Conservation (phyloP, 1,140 invertebrate genomes). For the Hormaphis cornu region DNA sequence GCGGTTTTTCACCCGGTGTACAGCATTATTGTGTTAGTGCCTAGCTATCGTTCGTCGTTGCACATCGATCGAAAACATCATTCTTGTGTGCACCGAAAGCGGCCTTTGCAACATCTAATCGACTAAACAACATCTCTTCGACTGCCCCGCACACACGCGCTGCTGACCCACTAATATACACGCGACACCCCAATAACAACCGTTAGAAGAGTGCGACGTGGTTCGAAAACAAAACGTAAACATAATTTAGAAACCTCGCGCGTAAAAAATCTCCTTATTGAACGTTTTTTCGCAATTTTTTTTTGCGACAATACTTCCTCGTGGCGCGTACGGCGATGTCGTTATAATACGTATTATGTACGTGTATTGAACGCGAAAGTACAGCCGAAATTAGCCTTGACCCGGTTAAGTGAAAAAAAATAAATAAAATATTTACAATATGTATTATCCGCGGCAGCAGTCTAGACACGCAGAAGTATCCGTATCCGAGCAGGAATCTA, state of each 20-base stretch:
- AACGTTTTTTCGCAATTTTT: neutral
- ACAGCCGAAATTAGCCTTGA: slow-evolving; percentile 24
- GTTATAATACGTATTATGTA: neutral
- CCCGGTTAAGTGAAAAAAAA: neutral
- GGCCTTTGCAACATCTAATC: neutral
- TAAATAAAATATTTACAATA: neutral
- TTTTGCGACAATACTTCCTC: neutral
- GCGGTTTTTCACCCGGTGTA: neutral
- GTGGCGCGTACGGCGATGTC: neutral
- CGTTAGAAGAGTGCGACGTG: neutral
- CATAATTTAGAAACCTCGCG: no score
- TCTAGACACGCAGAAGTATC: slow-evolving; percentile 15
- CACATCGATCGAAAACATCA: neutral
- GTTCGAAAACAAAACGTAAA: neutral
- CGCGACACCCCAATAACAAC: neutral
- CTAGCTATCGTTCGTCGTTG: neutral
- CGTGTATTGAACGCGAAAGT: neutral
- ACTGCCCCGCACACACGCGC: no score
- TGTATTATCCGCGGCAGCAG: no score
- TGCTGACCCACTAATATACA: no score
- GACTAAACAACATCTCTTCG: no score
- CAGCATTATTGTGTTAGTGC: neutral
- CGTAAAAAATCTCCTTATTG: no score
- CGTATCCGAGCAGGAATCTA: neutral
- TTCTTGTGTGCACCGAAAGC: no score